Conservation (phyloP, 2,888 invertebrate genomes). For the Piscicola geometra region DNA sequence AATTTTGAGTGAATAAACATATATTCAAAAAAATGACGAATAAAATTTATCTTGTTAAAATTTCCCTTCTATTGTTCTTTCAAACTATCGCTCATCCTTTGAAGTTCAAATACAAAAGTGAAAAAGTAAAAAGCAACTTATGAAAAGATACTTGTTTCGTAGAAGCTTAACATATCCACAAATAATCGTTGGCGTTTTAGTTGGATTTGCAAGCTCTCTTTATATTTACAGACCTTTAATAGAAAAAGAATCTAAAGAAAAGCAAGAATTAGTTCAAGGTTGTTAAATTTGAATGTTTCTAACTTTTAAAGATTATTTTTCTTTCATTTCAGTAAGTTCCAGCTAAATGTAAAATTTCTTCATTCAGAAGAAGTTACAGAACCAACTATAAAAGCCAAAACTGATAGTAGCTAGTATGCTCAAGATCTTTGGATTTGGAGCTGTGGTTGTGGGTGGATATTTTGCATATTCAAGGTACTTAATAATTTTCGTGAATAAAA, state of each 20-base stretch:
- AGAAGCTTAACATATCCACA: background rate
- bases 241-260: background rate
- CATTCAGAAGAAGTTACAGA: too few relatives aligned
- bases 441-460: too few relatives aligned
- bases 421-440: too few relatives aligned
- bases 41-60: background rate
- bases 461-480: too few relatives aligned
- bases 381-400: too few relatives aligned
- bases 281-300: background rate
- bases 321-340: too few relatives aligned
- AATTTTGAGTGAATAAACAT: background rate
- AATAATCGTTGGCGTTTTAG: background rate
- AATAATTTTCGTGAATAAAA: too few relatives aligned
- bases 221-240: constrained; percentile 6
- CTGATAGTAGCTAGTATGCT: too few relatives aligned
- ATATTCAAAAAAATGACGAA: background rate
- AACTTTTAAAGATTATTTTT: background rate
- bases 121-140: background rate
- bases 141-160: background rate
- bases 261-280: background rate
- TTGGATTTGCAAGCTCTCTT: constrained; percentile 4
- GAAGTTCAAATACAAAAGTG: background rate
- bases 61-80: background rate
- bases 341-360: too few relatives aligned
- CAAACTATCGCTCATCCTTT: background rate